A percentile compares a stretch with the other conserved stretches of the same genome.
phyloP scores from a whole-genome alignment of 2,888 invertebrate species.

The Epinotia demarniana region DNA sequence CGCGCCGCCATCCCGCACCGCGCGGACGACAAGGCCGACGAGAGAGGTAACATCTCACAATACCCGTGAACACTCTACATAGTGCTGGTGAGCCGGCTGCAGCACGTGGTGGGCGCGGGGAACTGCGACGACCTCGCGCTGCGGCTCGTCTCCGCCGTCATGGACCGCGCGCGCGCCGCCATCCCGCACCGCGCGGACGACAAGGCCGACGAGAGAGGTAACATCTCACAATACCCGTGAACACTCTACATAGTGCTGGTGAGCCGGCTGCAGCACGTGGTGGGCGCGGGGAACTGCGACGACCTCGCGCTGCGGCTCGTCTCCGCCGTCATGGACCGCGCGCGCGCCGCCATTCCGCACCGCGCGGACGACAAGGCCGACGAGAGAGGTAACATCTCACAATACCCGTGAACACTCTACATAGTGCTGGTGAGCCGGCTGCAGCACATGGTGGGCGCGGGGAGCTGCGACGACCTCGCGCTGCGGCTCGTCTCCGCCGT shows the following conservation, averaged over 20 bases:
- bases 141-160: slow-evolving; percentile 82
- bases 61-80: slow-evolving; percentile 50
- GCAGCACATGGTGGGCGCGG: slow-evolving; percentile 85
- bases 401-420: neutral
- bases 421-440: slow-evolving; percentile 85
- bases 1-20: slow-evolving; percentile 53
- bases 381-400: neutral
- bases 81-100: slow-evolving; percentile 85
- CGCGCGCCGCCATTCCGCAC: slow-evolving; percentile 56
- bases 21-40: neutral
- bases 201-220: neutral
- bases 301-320: slow-evolving; percentile 86
- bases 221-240: too few relatives aligned
- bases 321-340: slow-evolving; percentile 82
- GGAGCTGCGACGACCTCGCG: slow-evolving; percentile 86
- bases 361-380: neutral
- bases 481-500: slow-evolving; percentile 83
- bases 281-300: slow-evolving; percentile 85
- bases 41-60: neutral
- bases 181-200: neutral
- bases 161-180: slow-evolving; percentile 75
- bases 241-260: slow-evolving; percentile 74
- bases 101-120: slow-evolving; percentile 85
- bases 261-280: slow-evolving; percentile 86
- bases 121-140: slow-evolving; percentile 86